phyloP scores from a whole-genome alignment of 2,888 invertebrate species.

The Hoplodrina ambigua region DNA sequence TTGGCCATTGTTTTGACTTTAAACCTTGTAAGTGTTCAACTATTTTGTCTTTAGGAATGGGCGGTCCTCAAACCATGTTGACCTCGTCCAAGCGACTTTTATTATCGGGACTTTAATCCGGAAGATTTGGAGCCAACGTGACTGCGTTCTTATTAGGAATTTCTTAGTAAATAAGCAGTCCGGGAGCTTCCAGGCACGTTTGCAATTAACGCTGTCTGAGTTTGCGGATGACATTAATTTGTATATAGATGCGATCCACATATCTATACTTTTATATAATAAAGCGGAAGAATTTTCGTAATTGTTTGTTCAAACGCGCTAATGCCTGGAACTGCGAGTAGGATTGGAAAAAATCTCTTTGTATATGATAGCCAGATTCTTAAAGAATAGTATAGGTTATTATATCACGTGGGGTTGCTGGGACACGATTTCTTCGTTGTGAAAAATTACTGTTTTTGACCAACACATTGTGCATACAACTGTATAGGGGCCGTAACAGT shows the following conservation, averaged over 20 bases:
- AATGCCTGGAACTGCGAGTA: too few relatives aligned
- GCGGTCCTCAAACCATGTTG: constrained; percentile 36
- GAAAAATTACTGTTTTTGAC: too few relatives aligned
- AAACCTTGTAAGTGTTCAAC: constrained; percentile 44
- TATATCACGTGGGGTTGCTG: too few relatives aligned
- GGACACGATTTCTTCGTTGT: too few relatives aligned
- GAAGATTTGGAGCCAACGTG: constrained; percentile 45
- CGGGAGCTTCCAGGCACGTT: constrained; percentile 57
- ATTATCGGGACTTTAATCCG: constrained; percentile 33
- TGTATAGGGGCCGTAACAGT: too few relatives aligned
- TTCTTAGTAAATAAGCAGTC: constrained; percentile 29
- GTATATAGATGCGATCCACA: constrained; percentile 24
- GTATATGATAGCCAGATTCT: too few relatives aligned
- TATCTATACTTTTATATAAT: too few relatives aligned
- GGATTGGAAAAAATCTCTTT: too few relatives aligned
- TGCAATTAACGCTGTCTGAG: constrained; percentile 57
- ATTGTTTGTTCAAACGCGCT: too few relatives aligned
- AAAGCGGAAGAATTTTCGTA: too few relatives aligned
- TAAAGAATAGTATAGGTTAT: too few relatives aligned
- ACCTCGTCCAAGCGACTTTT: constrained; percentile 22
- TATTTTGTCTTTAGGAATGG: constrained; percentile 42
- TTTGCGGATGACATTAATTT: constrained; percentile 43
- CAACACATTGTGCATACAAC: too few relatives aligned
- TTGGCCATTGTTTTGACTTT: constrained; percentile 44
- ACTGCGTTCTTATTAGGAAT: constrained; percentile 23